A percentile compares a stretch with the other conserved stretches of the same genome.
Evolutionary conservation across 2,888 invertebrate genomes (phyloP).

Genomic region (Blera fallax): DNA sequence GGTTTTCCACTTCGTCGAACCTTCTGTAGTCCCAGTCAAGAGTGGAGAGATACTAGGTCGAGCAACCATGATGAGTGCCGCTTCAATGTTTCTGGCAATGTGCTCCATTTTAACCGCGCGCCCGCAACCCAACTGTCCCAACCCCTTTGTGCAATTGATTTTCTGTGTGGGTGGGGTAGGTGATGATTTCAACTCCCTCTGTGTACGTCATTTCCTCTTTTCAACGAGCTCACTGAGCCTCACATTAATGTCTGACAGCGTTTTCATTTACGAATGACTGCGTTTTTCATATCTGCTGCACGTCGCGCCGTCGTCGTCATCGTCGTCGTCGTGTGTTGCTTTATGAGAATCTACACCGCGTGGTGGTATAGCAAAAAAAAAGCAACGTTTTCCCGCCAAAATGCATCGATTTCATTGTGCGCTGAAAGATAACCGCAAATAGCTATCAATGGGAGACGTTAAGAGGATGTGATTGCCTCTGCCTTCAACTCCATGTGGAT

Average conservation of each 20-base stretch:
- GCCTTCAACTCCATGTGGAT: conserved; percentile 39
- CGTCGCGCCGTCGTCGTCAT: too few species aligned
- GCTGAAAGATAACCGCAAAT: conserved; percentile 69
- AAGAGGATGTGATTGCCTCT: conserved; percentile 68
- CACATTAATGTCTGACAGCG: conserved; percentile 67
- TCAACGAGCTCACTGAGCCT: conserved; percentile 52
- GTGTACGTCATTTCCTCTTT: conserved; percentile 40
- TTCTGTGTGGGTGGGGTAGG: background rate
- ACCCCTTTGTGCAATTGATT: conserved; percentile 50
- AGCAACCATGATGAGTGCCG: conserved; percentile 41
- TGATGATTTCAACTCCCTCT: conserved; percentile 33
- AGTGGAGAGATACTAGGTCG: conserved; percentile 1
- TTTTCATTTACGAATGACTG: conserved; percentile 70
- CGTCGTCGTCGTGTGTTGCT: background rate
- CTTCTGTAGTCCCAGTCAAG: conserved; percentile 8
- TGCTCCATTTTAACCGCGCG: too few species aligned
- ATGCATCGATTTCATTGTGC: conserved; percentile 67
- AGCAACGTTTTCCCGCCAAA: conserved; percentile 64
- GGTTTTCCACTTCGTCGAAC: conserved; percentile 54
- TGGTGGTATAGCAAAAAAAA: background rate
- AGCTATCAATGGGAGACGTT: conserved; percentile 67
- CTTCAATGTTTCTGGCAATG: conserved; percentile 58
- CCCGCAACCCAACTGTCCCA: too few species aligned
- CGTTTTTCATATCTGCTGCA: conserved; percentile 47
- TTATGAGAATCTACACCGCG: conserved; percentile 4